Base-by-base conservation (phyloP, 2,113 vertebrate species). In the Dryoscopus gambensis region DNA sequence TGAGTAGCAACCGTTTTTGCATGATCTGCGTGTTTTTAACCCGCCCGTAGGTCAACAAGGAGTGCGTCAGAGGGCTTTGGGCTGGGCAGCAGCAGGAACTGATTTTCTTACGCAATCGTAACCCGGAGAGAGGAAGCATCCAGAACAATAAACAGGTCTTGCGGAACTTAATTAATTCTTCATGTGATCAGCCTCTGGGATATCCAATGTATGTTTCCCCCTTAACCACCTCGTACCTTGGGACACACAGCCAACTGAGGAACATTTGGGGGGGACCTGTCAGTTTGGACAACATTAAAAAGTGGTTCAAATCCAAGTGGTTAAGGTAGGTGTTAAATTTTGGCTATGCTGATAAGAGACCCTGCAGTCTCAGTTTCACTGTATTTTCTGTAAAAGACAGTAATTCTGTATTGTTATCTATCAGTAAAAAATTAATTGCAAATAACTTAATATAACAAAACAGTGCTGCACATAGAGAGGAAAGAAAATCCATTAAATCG, bases 141-240 rank as follows among this genome's bases (percentile, higher is more conserved):
- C 99, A 99, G 98, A 99, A 99, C 98, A 99, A 99, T 20, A 99
- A 99, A 96, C 99, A 99, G 89, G 99, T 99, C 27, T 98, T 99
- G 82, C 97, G 99, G 52, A 99, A 99, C 98, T 98, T 99, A 97
- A 99, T 99, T 87, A 99, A 99, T 96, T 99, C 99, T 13, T 99
- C 99, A 10, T 99, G 99, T 14, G 99, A 99, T 97, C 99, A 99
- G 98, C 99, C 99, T 1, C 97, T 99, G 94, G 99, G 99, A 25
- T 99, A 99, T 96, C 99, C 99, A 93, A 99, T 99, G 98, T 99
- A 99, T 1, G 99, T 99, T 89, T 99, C 99, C 15, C 99, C 99
- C 2, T 97, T 99, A 79, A 99, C 99, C 53, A 99, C 99, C 5
- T 99, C 99, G 6, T 99, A 99, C 70, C 98, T 99, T 18, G 99